phyloP scores from a whole-genome alignment of 2,113 vertebrate genomes.

The Python bivittatus region DNA sequence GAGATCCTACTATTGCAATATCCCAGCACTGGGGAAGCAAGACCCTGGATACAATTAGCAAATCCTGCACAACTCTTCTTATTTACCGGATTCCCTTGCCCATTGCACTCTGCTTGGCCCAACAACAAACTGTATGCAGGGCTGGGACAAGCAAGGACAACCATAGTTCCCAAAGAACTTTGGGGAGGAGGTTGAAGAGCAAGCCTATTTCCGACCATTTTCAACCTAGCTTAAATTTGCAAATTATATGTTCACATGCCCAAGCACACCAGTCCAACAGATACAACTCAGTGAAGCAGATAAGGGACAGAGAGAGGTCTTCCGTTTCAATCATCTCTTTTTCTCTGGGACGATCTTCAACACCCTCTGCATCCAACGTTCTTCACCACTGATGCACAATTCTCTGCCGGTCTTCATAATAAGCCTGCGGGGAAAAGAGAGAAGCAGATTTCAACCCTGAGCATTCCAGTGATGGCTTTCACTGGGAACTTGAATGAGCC shows the following conservation, averaged over 20 bases:
- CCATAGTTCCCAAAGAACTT: not conserved
- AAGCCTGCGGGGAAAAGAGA: not conserved
- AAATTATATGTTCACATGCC: too few relatives aligned
- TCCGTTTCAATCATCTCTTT: not conserved
- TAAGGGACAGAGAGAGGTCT: not conserved
- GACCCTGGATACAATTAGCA: too few relatives aligned
- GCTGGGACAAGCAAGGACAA: not conserved
- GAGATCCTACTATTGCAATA: too few relatives aligned
- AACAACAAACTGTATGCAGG: too few relatives aligned
- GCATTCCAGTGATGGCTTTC: too few relatives aligned
- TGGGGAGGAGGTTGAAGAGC: too few relatives aligned
- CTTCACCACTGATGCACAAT: not conserved
- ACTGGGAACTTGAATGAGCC: not conserved
- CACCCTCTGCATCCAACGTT: not conserved
- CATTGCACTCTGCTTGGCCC: too few relatives aligned
- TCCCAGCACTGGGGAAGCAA: too few relatives aligned
- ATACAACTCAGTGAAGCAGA: not conserved
- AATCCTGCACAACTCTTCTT: too few relatives aligned
- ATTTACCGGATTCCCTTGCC: too few relatives aligned
- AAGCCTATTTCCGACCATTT: too few relatives aligned
- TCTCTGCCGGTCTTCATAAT: not conserved
- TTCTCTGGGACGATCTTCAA: rapidly evolving
- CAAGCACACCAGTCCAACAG: not conserved
- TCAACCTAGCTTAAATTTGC: not conserved
- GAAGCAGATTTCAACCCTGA: not conserved